Base-by-base conservation (phyloP, 2,888 invertebrate species). In the Miltochrista miniata region DNA sequence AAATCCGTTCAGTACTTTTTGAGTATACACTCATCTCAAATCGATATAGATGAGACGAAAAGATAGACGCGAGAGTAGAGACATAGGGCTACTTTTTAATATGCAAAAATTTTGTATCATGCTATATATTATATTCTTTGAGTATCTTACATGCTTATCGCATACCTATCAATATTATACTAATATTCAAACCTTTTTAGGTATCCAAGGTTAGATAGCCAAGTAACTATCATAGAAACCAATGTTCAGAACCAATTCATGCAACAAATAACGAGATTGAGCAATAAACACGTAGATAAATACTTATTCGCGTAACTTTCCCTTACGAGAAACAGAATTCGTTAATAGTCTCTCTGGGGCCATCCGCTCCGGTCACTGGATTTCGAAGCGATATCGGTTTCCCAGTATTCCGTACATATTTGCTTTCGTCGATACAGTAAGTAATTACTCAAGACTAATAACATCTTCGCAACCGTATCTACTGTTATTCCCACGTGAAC, bases 371-470 rank as follows among this genome's bases (percentile, higher is more conserved):
- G 81, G 76, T 79, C 81, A 80, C 77, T 84, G 78, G 72, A 80
- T 83, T 79, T 78, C 81, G 75, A 72, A 71, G 61, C 72, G 65
- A 71, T 63, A 71, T 65, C 63, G 64, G 69, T 65, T 61, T 57
- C 59, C 59, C 67, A 57, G 64, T 72, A 74, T 69, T 33, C 73
- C 69, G 72, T 72, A 80, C 72, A 72, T 74, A 76, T 79, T 76
- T 73, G 71, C 68, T 74, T 68, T 58, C 59, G 63, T 76, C 69
- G 67, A 74, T 68, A 54, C 63, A 71, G 74, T 72, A 73, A 78
- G 83, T 83, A 83, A 83, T 83, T 83, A 82, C 74, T 74, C 65
- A 70, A 71, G 71, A 70, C 76, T 76, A 78, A 81, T 82, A 82
- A 78, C 79, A 70, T 74, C 70, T 73, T 61, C 62, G 67, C 64